Evolutionary conservation across 2,888 invertebrate species (phyloP), one percentile per base, ranked within the genome.

Genomic region (Chymomyza caudatula): DNA sequence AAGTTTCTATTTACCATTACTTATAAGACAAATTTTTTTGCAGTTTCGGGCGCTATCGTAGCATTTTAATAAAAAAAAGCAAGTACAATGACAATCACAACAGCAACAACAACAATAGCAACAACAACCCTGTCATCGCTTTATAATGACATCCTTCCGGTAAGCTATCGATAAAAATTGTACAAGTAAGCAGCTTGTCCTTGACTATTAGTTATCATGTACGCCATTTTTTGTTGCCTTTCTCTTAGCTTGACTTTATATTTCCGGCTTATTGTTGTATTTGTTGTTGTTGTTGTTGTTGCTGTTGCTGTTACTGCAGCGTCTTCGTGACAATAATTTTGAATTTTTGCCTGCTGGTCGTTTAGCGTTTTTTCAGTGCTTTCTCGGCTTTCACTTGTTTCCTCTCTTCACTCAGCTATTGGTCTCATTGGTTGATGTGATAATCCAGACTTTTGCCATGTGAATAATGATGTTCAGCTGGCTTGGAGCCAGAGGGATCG

Each of bases 381-480:
- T 47, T n/a, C 42, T 56, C 62, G 65, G 59, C 70, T 70, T 70
- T 70, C 59, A 63, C 70, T 69, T 58, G 44, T 37, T 59, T 17
- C 54, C 37, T 53, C 23, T 58, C 62, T 67, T 63, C 43, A 44
- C 37, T 42, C 47, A 4, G 5, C 47, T 47, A 47, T 13, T 47
- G 15, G 15, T 47, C 44, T 58, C 29, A 23, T 29, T 49, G 23
- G 25, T 59, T 60, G 69, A 74, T 70, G 71, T 65, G 76, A 71
- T 83, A 83, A 81, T 83, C 73, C 80, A 58, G 66, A 67, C 70
- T 69, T 78, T 66, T 73, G 63, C 63, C 67, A 69, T 69, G 84
- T 83, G 75, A 81, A 78, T 80, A 81, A 81, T 81, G 81, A 76
- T 77, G 77, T 67, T 78, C 67, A 74, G 81, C 76, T 74, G 78